Evolutionary conservation across 2,797 vertebrate species (phyloP), one percentile per base, ranked within the genome.

Genomic region (Eospalax fontanierii): DNA sequence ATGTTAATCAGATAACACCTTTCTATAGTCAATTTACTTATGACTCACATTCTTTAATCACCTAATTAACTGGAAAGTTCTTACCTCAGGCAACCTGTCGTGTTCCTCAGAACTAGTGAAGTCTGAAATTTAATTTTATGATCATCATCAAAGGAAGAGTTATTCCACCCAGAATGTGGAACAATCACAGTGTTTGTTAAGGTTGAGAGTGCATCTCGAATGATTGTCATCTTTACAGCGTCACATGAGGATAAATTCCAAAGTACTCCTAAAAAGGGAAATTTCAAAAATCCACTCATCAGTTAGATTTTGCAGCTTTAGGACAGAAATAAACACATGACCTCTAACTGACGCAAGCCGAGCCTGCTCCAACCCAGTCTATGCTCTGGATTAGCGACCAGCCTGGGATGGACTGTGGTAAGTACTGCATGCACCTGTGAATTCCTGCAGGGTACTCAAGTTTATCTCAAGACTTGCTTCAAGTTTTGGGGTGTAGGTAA

Each of bases 221-320:
- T 99, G 99, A 99, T 99, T 98, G 99, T 99, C 99, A 99, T 99
- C 98, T 99, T 99, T 90, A 99, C 99, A 0, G 99, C 98, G 92
- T 99, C 99, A 46, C 99, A 99, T 0, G 99, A 99, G 71, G 99
- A 99, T 98, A 99, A 98, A 98, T 99, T 99, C 99, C 99, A 99
- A 97, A 99, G 99, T 96, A 99, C 99, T 88, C 99, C 99, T 99
- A 95, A 3, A 65, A 95, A 95, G 84, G 89, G 65, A 95, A 79
- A 96, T 96, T 94, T 46, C 5, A 91, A 87, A 96, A 74, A 40
- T 38, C 24, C 75, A 74, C 68, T 6, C 73, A 93, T 79, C 75
- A 92, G 59, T 50, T 50, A 94, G 65, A 75, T 57, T 70, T 35
- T 4, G 40, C 35, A 96, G 40, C 46, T 92, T 96, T 76, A 83